Evolutionary conservation across 2,888 invertebrate genomes (phyloP).

Genomic region (Drosophila austrosaltans): DNA sequence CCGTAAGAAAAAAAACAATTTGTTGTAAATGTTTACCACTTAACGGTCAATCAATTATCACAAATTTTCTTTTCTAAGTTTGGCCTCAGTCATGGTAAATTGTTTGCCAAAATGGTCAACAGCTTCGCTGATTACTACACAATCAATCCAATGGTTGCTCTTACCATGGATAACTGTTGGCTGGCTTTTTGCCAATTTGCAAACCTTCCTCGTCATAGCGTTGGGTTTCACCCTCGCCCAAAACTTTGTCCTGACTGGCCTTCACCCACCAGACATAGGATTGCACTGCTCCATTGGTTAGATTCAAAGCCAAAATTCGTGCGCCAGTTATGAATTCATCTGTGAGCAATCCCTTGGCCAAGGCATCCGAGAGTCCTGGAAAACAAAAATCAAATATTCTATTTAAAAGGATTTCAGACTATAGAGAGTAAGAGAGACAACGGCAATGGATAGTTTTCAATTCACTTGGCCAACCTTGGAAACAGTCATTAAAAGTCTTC

Average conservation of each 20-base stretch:
- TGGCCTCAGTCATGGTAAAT: too few species aligned
- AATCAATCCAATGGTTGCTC: constrained; percentile 27
- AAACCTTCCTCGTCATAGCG: constrained; percentile 85
- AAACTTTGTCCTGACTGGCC: constrained; percentile 70
- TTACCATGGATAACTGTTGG: constrained; percentile 89
- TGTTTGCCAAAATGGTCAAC: not conserved
- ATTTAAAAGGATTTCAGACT: constrained; percentile 10
- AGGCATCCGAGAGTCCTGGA: constrained; percentile 88
- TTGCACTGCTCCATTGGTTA: constrained; percentile 86
- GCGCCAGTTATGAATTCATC: constrained; percentile 86
- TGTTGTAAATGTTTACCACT: too few species aligned
- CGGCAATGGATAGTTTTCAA: not conserved
- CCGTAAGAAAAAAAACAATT: too few species aligned
- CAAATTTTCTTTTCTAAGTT: too few species aligned
- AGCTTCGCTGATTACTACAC: not conserved
- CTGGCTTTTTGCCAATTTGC: constrained; percentile 87
- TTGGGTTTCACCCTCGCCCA: constrained; percentile 83
- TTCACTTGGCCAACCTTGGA: constrained; percentile 29
- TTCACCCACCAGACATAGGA: constrained; percentile 87
- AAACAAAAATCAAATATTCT: constrained; percentile 17
- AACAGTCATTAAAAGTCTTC: constrained; percentile 46
- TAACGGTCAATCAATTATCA: too few species aligned
- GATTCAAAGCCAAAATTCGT: constrained; percentile 86
- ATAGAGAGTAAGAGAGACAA: not conserved
- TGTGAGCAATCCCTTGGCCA: constrained; percentile 89